Base-by-base conservation (phyloP, 1,140 invertebrate species). In the Trichogramma pretiosum region DNA sequence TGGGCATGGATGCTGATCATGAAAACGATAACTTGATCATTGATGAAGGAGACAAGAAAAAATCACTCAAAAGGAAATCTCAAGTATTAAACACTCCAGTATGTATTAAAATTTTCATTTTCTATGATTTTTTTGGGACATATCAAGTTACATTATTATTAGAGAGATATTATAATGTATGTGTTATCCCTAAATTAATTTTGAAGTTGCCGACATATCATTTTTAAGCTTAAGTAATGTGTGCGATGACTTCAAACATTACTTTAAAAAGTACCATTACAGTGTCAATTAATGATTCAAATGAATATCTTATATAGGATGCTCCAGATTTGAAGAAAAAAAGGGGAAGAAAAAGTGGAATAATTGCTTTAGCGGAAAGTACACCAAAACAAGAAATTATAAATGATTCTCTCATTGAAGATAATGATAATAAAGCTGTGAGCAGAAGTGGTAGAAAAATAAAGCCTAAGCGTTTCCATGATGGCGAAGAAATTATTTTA, bases 401-500 rank as follows among this genome's bases (percentile, higher is more conserved):
- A 67, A 35, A 57, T 2, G 68, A 70, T 33, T 64, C 63, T 1
- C 63, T 65, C 47, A 63, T 57, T 17, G 70, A 71, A 40, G 70
- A 70, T 33, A 56, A 62, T 0, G 59, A 60, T 24, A 72, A 70
- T 48, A 81, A 84, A 61, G 64, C 80, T 13, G 75, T 81, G 4
- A 85, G 82, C 61, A 76, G 83, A 19, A 85, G 83, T 61, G 83
- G 83, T 0, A 74, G 85, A 22, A 87, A 84, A 68, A 82, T 86
- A 47, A 83, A 83, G 60, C 81, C 79, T 0, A 85, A 85, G 61
- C 71, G 64, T 56, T 78, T 71, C 52, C 61, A 67, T n/a, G 70
- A 72, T 48, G 67, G 63, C 18, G 63, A 64, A 1, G 64, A 67
- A 48, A 60, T 59, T n/a, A 57, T 62, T 28, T 37, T 40, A 19